Conservation (phyloP, 2,113 vertebrate genomes). For the Phasianus colchicus region DNA sequence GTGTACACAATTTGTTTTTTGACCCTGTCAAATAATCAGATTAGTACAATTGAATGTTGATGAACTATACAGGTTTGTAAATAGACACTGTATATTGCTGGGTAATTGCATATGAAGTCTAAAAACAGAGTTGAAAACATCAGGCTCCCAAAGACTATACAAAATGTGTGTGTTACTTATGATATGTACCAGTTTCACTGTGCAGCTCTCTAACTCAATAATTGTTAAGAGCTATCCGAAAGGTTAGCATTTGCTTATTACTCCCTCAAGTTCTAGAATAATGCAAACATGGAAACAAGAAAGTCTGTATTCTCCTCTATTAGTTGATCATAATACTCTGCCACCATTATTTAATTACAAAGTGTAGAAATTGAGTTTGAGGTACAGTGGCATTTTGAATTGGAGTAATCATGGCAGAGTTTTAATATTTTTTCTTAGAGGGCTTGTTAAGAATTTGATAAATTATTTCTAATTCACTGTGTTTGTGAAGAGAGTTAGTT, state of each 20-base stretch:
- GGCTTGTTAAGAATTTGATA: not conserved
- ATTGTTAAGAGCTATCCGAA: not conserved
- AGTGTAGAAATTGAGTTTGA: not conserved
- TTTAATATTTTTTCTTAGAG: not conserved
- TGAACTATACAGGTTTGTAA: not conserved
- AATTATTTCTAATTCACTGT: not conserved
- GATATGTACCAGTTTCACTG: not conserved
- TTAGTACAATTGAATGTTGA: not conserved
- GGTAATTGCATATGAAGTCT: not conserved
- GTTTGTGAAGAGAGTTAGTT: not conserved
- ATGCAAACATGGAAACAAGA: not conserved
- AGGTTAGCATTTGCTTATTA: not conserved
- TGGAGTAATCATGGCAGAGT: not conserved
- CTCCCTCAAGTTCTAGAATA: not conserved
- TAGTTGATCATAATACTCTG: not conserved
- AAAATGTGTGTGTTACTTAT: not conserved
- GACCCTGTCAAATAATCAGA: not conserved
- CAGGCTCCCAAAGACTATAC: not conserved
- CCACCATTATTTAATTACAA: not conserved
- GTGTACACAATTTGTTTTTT: not conserved
- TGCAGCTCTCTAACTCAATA: not conserved
- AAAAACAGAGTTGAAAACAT: not conserved
- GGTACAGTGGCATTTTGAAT: not conserved
- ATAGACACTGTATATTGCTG: not conserved
- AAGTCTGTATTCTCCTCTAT: not conserved